Conservation (phyloP, 2,797 vertebrate genomes). For the Schizopygopsis pylzovi region DNA sequence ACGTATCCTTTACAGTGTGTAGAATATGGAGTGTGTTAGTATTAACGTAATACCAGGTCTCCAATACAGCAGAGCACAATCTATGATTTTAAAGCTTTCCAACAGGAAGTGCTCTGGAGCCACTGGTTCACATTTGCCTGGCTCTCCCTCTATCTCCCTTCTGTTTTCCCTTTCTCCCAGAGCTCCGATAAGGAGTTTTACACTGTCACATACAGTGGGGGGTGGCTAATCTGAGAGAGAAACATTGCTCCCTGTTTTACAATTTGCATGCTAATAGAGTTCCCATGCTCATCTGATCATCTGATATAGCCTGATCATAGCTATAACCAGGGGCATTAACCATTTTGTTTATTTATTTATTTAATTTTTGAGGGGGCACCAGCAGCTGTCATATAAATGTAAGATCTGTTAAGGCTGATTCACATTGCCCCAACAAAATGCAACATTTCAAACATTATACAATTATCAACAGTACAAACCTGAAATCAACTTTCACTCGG, state of each 20-base stretch:
- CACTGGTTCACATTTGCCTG: slow-evolving; percentile 23
- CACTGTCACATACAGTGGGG: slow-evolving; percentile 69
- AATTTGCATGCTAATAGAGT: slow-evolving; percentile 80
- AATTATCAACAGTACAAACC: background rate
- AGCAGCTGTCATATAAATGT: background rate
- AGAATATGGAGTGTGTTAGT: background rate
- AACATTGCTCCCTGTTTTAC: slow-evolving; percentile 74
- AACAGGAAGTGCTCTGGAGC: slow-evolving; percentile 25
- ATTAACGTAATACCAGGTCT: background rate
- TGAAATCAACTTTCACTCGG: background rate
- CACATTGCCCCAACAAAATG: background rate
- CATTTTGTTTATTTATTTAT: background rate
- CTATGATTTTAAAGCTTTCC: slow-evolving; percentile 30
- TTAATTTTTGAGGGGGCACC: background rate
- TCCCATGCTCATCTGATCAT: slow-evolving; percentile 72
- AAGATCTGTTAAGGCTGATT: background rate
- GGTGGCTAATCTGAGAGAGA: slow-evolving; percentile 73
- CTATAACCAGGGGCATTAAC: slow-evolving; percentile 57
- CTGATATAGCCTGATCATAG: slow-evolving; percentile 65
- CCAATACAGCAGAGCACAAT: background rate
- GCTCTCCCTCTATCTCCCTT: slow-evolving; percentile 22
- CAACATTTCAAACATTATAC: background rate
- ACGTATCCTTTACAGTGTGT: background rate
- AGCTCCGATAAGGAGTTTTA: slow-evolving; percentile 68
- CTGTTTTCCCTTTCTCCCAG: slow-evolving; percentile 10